Conservation (phyloP, 2,888 invertebrate species). For the Ichneumoninae sp. region DNA sequence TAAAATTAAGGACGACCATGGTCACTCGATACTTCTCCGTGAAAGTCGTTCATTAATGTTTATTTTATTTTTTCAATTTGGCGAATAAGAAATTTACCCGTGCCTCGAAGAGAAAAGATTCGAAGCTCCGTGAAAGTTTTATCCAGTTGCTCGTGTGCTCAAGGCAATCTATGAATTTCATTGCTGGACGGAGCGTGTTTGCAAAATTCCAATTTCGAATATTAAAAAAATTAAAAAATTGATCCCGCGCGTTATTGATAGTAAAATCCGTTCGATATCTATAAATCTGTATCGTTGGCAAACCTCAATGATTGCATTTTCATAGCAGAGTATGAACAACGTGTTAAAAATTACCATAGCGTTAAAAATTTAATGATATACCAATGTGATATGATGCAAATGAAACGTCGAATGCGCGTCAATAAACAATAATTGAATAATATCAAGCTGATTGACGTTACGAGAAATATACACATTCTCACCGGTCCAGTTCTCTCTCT, state of each 20-base stretch:
- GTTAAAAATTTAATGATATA: neutral
- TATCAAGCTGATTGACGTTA: constrained; percentile 15
- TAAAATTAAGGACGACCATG: constrained; percentile 45
- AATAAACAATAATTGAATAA: constrained; percentile 38
- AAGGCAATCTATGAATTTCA: constrained; percentile 4
- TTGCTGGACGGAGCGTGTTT: neutral
- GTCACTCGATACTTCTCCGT: constrained; percentile 42
- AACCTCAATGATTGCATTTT: neutral
- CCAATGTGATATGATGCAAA: constrained; percentile 17
- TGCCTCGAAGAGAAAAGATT: neutral
- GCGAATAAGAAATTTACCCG: neutral
- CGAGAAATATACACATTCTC: neutral
- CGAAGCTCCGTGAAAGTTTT: neutral
- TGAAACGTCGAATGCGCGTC: constrained; percentile 1
- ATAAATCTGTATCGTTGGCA: neutral
- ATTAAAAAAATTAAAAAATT: neutral
- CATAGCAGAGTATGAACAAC: neutral
- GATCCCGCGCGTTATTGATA: neutral
- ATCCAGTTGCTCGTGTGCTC: neutral
- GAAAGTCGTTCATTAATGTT: neutral
- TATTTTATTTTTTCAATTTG: too few relatives aligned
- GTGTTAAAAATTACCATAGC: neutral
- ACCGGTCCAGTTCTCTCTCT: too few relatives aligned
- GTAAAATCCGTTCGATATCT: neutral
- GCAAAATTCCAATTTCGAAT: neutral